Conservation (phyloP, 2,797 vertebrate species). For the Parauchenoglanis punctatus region DNA sequence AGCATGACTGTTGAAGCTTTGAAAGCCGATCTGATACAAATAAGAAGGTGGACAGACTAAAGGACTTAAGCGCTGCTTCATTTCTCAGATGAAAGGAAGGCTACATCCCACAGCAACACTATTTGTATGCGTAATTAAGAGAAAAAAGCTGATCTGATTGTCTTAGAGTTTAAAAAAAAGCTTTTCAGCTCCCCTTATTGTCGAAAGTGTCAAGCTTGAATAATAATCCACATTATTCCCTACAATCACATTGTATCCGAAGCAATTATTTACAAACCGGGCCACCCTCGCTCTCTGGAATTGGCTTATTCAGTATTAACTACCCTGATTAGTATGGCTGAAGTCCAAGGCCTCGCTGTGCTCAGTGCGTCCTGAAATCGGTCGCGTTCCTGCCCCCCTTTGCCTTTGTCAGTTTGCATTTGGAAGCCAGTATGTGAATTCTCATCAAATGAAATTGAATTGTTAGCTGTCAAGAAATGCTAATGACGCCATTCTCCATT, state of each 20-base stretch:
- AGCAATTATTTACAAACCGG: conserved; percentile 43
- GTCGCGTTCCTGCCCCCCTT: not conserved
- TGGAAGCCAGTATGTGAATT: conserved; percentile 66
- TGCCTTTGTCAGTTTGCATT: conserved; percentile 64
- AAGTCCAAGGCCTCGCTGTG: conserved; percentile 45
- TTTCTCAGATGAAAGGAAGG: not conserved
- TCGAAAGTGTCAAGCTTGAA: conserved; percentile 26
- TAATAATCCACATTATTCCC: conserved; percentile 43
- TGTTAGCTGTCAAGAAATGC: conserved; percentile 76
- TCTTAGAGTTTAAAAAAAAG: no score
- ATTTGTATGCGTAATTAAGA: not conserved
- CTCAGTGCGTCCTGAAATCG: conserved; percentile 50
- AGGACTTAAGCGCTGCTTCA: not conserved
- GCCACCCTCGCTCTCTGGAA: conserved; percentile 35
- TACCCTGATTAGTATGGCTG: conserved; percentile 65
- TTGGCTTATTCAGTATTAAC: conserved; percentile 60
- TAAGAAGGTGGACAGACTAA: no score
- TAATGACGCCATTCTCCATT: conserved; percentile 74
- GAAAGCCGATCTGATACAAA: not conserved
- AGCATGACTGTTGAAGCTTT: not conserved
- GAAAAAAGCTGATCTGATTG: not conserved
- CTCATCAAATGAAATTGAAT: conserved; percentile 70
- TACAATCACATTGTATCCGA: conserved; percentile 39
- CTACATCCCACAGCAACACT: not conserved
- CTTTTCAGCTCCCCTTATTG: conserved; percentile 8